Evolutionary conservation across 2,888 invertebrate species (phyloP).

Genomic region (Leptopilina myrica): DNA sequence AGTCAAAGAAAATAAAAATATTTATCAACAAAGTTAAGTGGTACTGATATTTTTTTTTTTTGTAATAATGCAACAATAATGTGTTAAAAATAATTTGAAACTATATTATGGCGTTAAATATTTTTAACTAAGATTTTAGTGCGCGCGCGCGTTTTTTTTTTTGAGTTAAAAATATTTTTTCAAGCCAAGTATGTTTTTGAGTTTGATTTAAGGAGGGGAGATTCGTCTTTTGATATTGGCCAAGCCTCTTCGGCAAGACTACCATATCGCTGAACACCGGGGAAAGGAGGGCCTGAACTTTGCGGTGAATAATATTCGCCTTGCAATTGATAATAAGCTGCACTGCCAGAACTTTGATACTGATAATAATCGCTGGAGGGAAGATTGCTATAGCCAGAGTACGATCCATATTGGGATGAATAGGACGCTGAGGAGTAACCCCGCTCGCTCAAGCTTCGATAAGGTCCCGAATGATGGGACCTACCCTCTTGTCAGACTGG

Average conservation of each 20-base stretch:
- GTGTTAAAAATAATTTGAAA: too few relatives aligned
- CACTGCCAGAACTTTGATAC: constrained; percentile 64
- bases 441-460: constrained; percentile 74
- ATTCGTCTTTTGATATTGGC: constrained; percentile 66
- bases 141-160: too few relatives aligned
- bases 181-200: constrained; percentile 63
- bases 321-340: constrained; percentile 69
- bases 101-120: too few relatives aligned
- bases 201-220: constrained; percentile 52
- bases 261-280: constrained; percentile 72
- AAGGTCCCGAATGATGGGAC: constrained; percentile 74
- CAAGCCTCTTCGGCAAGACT: constrained; percentile 73
- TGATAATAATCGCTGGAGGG: constrained; percentile 67
- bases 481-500: constrained; percentile 75
- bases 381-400: constrained; percentile 72
- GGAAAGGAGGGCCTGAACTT: constrained; percentile 69
- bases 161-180: not conserved
- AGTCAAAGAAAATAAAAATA: too few relatives aligned
- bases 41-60: too few relatives aligned
- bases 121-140: too few relatives aligned
- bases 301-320: constrained; percentile 74
- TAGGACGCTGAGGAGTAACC: constrained; percentile 72
- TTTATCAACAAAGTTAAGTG: too few relatives aligned
- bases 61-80: too few relatives aligned
- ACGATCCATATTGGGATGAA: constrained; percentile 71